Evolutionary conservation across 2,797 vertebrate species (phyloP).

Genomic region (Ficedula albicollis): DNA sequence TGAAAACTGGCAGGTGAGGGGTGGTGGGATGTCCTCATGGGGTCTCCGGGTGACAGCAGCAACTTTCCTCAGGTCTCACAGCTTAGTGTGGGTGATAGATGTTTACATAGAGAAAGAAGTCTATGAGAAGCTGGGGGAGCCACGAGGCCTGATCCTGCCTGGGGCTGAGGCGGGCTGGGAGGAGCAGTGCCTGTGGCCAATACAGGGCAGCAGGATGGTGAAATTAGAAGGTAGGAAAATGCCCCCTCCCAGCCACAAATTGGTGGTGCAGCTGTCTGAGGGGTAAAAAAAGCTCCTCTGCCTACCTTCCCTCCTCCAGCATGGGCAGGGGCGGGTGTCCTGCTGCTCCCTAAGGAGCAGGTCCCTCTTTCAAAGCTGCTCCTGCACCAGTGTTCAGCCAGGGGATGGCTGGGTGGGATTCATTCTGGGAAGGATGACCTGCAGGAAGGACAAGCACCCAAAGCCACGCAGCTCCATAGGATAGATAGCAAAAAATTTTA

Average conservation of each 20-base stretch:
- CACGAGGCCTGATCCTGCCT: neutral
- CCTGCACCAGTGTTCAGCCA: neutral
- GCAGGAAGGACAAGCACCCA: neutral
- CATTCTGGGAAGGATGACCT: neutral
- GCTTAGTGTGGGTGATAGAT: fast-evolving
- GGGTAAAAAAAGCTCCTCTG: conserved; percentile 51
- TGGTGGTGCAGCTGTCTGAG: conserved; percentile 2
- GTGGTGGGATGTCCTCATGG: fast-evolving
- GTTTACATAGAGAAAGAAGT: neutral
- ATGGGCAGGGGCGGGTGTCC: fast-evolving
- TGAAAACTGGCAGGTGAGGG: conserved; percentile 84
- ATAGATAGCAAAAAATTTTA: neutral
- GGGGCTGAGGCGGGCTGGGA: neutral
- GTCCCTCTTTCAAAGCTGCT: neutral
- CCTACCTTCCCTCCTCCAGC: neutral
- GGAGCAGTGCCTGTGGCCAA: neutral
- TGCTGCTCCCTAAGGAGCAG: neutral
- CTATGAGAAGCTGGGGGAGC: neutral
- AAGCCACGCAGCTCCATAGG: neutral
- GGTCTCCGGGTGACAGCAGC: fast-evolving
- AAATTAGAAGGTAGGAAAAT: conserved; percentile 56
- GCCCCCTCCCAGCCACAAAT: conserved; percentile 27
- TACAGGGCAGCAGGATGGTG: neutral
- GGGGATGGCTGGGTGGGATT: neutral
- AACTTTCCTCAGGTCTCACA: neutral